Base-by-base conservation (phyloP, 2,113 vertebrate species). In the Pholis gunnellus region DNA sequence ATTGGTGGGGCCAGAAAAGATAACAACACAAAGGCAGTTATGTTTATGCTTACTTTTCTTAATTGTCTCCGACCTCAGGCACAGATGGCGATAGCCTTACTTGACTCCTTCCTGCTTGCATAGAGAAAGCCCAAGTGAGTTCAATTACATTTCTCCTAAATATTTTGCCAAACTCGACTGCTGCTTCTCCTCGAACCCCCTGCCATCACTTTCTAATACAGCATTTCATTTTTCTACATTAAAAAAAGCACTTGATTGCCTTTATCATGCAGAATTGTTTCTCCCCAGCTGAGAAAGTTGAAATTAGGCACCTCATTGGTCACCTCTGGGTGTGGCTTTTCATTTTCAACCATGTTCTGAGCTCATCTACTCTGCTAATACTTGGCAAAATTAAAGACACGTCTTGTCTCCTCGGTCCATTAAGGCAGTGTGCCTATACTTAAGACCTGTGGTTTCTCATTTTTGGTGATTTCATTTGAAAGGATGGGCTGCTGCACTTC, bases 341-440 rank as follows among this genome's bases (percentile, higher is more conserved):
- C 34, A 56, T 73, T 83, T 84, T 46, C 75, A 50, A 25, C 27
- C 6, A 72, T 79, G 72, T 76, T 79, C n/a, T 10, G 34, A 76
- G 27, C n/a, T 75, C 46, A 79, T 87, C 84, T 82, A 27, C 70
- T 84, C n/a, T 46, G 48, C 46, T 88, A 77, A 84, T 68, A 66
- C 15, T 70, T 79, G 27, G n/a, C 36, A 70, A 68, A 84, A 77
- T 81, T 71, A 81, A 78, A 74, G 34, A 80, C 44, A 38, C n/a
- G 34, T 52, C 25, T 52, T 65, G 17, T 38, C 42, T 86, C 29
- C 15, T 69, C 27, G 14, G 38, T 76, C 70, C 54, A 75, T 84
- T 78, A 70, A 66, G 11, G 34, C 29, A 27, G 36, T 67, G 38
- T 66, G 50, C 31, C 29, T 27, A 59, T 56, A 56, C 59, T 57